A percentile compares a stretch with the other conserved stretches of the same genome.
Conservation (phyloP, 2,797 vertebrate genomes). For the Falco cherrug region DNA sequence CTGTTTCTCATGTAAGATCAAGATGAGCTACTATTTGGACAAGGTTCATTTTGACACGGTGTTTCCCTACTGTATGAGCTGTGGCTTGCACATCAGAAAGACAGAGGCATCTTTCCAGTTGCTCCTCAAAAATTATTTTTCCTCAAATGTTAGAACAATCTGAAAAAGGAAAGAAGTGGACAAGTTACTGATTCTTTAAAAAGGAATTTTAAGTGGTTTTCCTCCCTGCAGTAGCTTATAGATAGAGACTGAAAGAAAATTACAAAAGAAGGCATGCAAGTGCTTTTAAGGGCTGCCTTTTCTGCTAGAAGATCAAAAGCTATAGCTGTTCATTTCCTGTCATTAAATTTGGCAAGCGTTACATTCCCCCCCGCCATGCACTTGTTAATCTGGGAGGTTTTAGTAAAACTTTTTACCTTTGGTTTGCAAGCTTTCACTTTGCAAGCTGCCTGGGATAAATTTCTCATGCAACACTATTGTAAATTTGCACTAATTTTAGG, state of each 20-base stretch:
- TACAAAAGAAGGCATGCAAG: neutral
- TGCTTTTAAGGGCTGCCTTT: neutral
- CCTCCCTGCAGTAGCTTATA: neutral
- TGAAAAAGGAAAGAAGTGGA: neutral
- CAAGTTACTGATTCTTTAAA: neutral
- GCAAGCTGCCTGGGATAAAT: neutral
- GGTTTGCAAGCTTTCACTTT: neutral
- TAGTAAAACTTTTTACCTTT: neutral
- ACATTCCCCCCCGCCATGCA: neutral
- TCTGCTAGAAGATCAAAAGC: neutral
- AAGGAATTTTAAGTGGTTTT: neutral
- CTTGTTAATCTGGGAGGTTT: neutral
- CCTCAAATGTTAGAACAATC: neutral
- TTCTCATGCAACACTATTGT: neutral
- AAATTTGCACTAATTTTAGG: neutral
- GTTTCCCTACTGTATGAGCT: neutral
- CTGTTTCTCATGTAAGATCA: neutral
- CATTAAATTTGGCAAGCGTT: neutral
- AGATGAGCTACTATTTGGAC: neutral
- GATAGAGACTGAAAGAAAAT: neutral
- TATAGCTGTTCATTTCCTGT: neutral
- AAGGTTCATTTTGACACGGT: neutral
- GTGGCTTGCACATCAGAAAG: neutral
- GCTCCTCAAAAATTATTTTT: neutral
- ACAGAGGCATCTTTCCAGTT: neutral